Percentiles rank a stretch among this genome's conserved stretches.
These are phyloP conservation scores for Puma concolor DNA, from an alignment of 2,113 vertebrate species.

Conservation along the genomic window DNA sequence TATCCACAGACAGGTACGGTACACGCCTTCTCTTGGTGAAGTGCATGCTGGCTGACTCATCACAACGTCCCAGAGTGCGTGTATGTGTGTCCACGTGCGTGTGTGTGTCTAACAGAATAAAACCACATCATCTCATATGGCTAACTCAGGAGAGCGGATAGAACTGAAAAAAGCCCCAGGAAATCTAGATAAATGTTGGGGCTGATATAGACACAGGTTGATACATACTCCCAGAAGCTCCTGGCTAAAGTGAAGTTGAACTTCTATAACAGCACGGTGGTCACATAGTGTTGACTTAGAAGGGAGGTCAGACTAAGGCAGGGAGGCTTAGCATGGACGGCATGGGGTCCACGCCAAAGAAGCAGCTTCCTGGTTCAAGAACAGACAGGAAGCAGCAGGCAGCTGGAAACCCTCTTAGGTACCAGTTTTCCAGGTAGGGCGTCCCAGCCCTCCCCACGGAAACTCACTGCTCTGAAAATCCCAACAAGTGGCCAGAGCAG, in stretches of 20 bases:
- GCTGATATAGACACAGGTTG: not conserved
- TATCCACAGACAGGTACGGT: too few species aligned
- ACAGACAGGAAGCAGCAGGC: too few species aligned
- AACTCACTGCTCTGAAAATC: too few species aligned
- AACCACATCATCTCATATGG: too few species aligned
- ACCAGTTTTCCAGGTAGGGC: too few species aligned
- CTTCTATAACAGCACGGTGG: not conserved
- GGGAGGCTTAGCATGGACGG: not conserved
- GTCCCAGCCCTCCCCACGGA: not conserved
- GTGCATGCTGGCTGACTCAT: not conserved
- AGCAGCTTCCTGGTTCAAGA: not conserved
- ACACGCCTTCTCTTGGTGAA: too few species aligned
- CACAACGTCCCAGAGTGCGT: too few species aligned
- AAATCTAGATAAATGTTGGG: too few species aligned
- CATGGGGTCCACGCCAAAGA: not conserved
- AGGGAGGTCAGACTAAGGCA: not conserved
- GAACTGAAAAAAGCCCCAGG: not conserved
- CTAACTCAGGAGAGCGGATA: not conserved
- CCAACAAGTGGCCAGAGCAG: not conserved
- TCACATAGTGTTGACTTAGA: not conserved
- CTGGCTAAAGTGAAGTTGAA: not conserved
- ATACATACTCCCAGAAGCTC: not conserved
- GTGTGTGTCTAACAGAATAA: not conserved
- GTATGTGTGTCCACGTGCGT: not conserved
- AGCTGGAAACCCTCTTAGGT: not conserved